A percentile compares a stretch with the other conserved stretches of the same genome.
These are phyloP conservation scores for Eueremaeus valkanovi DNA, from an alignment of 2,888 invertebrate genomes.

Conservation along the genomic window DNA sequence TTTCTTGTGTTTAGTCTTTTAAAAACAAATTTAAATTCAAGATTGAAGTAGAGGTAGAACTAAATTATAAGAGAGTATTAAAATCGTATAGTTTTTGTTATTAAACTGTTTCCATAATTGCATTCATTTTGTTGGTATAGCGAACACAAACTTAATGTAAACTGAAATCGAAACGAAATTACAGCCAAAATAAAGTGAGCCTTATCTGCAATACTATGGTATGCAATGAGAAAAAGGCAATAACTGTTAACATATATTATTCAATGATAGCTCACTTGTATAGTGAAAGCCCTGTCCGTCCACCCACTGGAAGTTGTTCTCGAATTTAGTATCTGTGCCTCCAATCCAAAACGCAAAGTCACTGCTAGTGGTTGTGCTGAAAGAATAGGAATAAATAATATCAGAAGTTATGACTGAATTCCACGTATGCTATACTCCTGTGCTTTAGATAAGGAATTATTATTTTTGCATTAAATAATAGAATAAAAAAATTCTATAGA, in stretches of 20 bases:
- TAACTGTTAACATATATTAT: not conserved
- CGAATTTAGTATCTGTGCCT: conserved; percentile 68
- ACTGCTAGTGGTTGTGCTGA: not conserved
- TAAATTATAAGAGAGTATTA: no score
- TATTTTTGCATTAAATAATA: conserved; percentile 18
- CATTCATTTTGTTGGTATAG: no score
- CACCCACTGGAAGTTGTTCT: conserved; percentile 75
- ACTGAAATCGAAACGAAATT: no score
- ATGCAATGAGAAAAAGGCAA: not conserved
- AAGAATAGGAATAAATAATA: not conserved
- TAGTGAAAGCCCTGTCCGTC: conserved; percentile 69
- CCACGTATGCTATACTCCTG: no score
- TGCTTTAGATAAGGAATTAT: not conserved
- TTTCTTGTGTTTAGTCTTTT: no score
- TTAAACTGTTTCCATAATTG: no score
- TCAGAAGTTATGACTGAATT: conserved; percentile 3
- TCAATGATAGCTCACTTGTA: conserved; percentile 62
- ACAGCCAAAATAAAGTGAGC: no score
- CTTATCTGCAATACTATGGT: not conserved
- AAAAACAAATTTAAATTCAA: no score
- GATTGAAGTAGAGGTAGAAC: no score
- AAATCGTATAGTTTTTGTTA: no score
- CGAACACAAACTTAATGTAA: no score
- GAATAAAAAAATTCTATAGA: not conserved
- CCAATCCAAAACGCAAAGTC: conserved; percentile 67